Conservation (phyloP, 2,888 invertebrate genomes). For the Linnaemya tessellans region DNA sequence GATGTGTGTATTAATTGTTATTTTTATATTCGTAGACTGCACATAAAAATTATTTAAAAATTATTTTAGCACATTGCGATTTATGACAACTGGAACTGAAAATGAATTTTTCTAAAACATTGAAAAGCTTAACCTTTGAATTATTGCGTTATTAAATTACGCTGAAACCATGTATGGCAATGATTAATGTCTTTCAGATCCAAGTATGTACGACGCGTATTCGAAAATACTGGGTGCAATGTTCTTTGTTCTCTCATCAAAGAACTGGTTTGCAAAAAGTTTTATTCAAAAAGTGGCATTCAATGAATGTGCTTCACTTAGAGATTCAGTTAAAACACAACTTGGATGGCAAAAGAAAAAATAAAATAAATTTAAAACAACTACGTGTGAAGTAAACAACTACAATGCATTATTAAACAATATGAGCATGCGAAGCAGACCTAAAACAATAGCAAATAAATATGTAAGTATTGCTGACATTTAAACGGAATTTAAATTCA, state of each 20-base stretch:
- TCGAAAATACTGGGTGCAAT: conserved; percentile 38
- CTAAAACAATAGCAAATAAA: conserved; percentile 18
- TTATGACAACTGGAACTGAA: background rate
- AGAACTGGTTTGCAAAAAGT: conserved; percentile 56
- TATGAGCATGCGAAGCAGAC: conserved; percentile 7
- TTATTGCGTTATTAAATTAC: background rate
- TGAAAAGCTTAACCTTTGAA: background rate
- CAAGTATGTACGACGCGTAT: background rate
- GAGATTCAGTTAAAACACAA: conserved; percentile 15
- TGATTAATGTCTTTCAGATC: background rate
- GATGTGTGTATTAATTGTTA: background rate
- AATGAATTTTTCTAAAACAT: background rate
- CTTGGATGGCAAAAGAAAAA: conserved; percentile 18
- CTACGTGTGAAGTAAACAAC: conserved; percentile 33
- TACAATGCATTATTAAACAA: conserved; percentile 20
- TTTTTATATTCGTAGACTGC: no score
- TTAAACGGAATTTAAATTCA: conserved; percentile 14
- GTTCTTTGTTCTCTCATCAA: conserved; percentile 53
- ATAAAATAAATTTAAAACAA: conserved; percentile 24
- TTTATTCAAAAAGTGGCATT: conserved; percentile 14
- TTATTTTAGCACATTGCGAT: background rate
- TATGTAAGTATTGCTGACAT: background rate
- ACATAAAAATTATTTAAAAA: background rate
- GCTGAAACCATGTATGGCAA: background rate
- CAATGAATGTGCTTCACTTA: conserved; percentile 17